phyloP scores from a whole-genome alignment of 2,113 vertebrate species.

The Pelodiscus sinensis region DNA sequence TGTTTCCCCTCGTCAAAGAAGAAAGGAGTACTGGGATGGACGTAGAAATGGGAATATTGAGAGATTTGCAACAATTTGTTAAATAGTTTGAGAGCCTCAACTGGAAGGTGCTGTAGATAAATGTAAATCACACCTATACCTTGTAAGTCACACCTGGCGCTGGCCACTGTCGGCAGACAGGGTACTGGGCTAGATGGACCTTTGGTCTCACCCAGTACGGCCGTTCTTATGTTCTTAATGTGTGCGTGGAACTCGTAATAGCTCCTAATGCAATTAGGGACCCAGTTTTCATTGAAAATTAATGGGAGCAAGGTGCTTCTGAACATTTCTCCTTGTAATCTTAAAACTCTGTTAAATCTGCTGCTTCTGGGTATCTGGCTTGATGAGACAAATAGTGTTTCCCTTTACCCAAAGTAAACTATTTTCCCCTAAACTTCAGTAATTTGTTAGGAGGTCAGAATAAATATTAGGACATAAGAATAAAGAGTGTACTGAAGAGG shows the following conservation, averaged over 20 bases:
- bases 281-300: background rate
- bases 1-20: background rate
- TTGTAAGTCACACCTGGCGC: too few relatives aligned
- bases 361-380: background rate
- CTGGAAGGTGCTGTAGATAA: background rate
- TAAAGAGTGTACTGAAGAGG: background rate
- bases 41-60: background rate
- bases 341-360: fast-evolving
- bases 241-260: background rate
- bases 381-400: background rate
- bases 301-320: background rate
- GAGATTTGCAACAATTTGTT: background rate
- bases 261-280: fast-evolving
- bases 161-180: too few relatives aligned
- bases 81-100: background rate
- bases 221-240: background rate
- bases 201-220: too few relatives aligned
- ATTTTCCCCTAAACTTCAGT: constrained; percentile 52
- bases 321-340: fast-evolving
- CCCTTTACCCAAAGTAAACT: constrained; percentile 44
- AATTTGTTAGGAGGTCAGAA: constrained; percentile 64
- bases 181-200: too few relatives aligned
- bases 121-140: background rate
- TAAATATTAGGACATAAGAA: constrained; percentile 26
- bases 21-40: background rate